A percentile compares a stretch with the other conserved stretches of the same genome.
phyloP scores from a whole-genome alignment of 2,797 vertebrate species.

The Liasis olivaceus region DNA sequence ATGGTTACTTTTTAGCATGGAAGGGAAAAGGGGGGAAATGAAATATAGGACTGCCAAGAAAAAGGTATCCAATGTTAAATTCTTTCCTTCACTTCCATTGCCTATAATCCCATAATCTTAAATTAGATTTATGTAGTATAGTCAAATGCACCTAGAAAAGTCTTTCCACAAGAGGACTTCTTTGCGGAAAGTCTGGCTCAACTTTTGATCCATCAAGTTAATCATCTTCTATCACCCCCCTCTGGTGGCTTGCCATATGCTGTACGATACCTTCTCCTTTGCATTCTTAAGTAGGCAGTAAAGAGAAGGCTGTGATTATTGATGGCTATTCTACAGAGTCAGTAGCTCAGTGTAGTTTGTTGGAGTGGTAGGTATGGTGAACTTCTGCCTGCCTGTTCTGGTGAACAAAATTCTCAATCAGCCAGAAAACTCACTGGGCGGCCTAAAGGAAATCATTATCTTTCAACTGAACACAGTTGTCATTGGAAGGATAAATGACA shows the following conservation, averaged over 20 bases:
- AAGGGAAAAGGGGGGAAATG: background rate
- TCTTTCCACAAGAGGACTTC: background rate
- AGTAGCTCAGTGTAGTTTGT: background rate
- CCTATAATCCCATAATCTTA: background rate
- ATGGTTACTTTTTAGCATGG: background rate
- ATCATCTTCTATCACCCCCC: background rate
- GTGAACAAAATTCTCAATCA: background rate
- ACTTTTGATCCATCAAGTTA: background rate
- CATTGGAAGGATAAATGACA: constrained; percentile 3
- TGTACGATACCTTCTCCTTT: background rate
- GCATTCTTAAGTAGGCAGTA: background rate
- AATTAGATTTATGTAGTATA: background rate
- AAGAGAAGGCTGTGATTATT: background rate
- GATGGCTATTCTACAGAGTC: background rate
- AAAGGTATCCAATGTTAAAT: background rate
- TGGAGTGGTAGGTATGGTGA: background rate
- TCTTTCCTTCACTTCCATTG: background rate
- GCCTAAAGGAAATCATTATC: background rate
- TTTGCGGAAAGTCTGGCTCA: background rate
- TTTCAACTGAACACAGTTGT: background rate
- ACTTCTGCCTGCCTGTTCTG: background rate
- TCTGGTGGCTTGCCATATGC: background rate
- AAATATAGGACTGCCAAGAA: too few relatives aligned
- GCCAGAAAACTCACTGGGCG: background rate
- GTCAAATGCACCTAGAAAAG: too few relatives aligned